Base-by-base conservation (phyloP, 1,140 invertebrate genomes). In the Vanessa atalanta region DNA sequence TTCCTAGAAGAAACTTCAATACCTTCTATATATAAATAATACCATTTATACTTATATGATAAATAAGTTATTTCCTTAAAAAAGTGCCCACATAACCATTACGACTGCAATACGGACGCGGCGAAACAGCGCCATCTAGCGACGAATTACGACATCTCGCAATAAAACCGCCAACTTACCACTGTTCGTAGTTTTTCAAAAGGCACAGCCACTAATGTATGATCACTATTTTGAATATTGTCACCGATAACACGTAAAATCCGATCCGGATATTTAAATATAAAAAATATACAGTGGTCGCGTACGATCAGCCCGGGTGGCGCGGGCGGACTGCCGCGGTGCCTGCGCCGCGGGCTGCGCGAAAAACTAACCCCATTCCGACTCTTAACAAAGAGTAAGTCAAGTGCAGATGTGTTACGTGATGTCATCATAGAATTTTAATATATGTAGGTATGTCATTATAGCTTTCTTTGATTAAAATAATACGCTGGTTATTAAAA, bases 51-150 rank as follows among this genome's bases (percentile, higher is more conserved):
- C 75, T 88, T 86, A 86, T 67, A 79, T 88, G 85, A 88, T 82
- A 79, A 83, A 77, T 65, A 78, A 79, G 60, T 82, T 80, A 81
- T 74, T 79, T 68, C 60, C 51, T 72, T 70, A 78, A 82, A 75
- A 78, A 82, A 82, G 65, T 74, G 50, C 70, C 68, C 78, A 85
- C 80, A 83, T 68, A 79, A 85, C 79, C 79, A 83, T 84, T 79
- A 83, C 78, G 81, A 80, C 86, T 87, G 87, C 87, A 89, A 87
- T 87, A 88, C 80, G 79, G 85, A 83, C 83, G 83, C 85, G 83
- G 78, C 48, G 66, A 23, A 23, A 31, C 74, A 84, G 73, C 86
- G 88, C 88, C 88, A 89, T 84, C 88, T 89, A 81, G 26, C 75
- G 77, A 47, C 71, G 57, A 16, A 65, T 53, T 60, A 3, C 6